phyloP scores from a whole-genome alignment of 2,797 vertebrate genomes.

The Acanthurus lineatus region DNA sequence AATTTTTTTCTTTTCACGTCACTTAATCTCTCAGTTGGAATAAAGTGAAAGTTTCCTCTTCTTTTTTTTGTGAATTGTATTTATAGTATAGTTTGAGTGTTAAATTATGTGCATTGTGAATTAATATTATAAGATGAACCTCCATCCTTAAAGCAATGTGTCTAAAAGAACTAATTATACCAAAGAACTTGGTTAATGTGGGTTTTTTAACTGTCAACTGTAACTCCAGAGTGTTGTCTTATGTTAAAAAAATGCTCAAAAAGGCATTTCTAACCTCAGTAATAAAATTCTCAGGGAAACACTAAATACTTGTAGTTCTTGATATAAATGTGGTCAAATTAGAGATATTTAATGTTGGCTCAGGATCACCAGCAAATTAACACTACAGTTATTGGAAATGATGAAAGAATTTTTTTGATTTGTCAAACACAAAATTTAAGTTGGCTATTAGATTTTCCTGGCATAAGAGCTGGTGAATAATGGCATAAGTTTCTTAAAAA shows the following conservation, averaged over 20 bases:
- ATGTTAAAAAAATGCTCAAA: neutral
- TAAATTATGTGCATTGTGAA: neutral
- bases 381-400: neutral
- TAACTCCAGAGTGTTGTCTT: neutral
- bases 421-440: neutral
- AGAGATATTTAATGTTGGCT: neutral
- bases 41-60: neutral
- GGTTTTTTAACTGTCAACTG: neutral
- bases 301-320: neutral
- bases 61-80: constrained; percentile 7
- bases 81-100: neutral
- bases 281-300: constrained; percentile 13
- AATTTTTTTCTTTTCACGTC: too few species aligned
- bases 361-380: neutral
- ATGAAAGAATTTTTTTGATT: neutral
- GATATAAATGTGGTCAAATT: neutral
- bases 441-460: neutral
- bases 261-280: constrained; percentile 1
- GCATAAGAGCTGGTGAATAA: neutral
- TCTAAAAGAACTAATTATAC: constrained; percentile 4
- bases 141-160: neutral
- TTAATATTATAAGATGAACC: too few species aligned
- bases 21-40: too few species aligned
- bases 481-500: neutral
- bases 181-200: neutral